Evolutionary conservation across 2,113 vertebrate species (phyloP).

Genomic region (Elephantulus edwardii): DNA sequence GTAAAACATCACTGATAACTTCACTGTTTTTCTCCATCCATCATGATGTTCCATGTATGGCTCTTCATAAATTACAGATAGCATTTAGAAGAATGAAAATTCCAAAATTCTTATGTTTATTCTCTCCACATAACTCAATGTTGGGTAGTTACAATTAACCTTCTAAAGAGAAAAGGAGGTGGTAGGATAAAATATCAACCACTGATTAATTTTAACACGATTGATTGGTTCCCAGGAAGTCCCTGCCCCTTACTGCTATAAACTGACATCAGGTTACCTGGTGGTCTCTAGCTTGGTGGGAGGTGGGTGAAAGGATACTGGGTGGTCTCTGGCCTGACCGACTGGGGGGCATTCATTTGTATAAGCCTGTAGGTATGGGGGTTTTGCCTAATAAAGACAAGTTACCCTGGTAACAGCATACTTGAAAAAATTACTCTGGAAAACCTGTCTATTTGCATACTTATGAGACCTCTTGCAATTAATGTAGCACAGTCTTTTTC

Average conservation of each 20-base stretch:
- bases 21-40: no score
- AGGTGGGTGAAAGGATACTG: background rate
- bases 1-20: no score
- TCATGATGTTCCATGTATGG: no score
- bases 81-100: no score
- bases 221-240: background rate
- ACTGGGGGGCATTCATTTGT: no score
- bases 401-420: background rate
- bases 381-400: background rate
- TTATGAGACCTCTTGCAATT: background rate
- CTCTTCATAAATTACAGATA: no score
- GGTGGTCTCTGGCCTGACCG: no score
- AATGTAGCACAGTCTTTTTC: background rate
- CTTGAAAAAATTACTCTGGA: background rate
- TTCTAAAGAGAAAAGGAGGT: no score
- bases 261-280: background rate
- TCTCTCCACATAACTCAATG: no score
- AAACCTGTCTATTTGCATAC: background rate
- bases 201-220: background rate
- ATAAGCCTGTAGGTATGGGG: background rate
- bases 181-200: no score
- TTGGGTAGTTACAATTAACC: no score
- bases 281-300: background rate
- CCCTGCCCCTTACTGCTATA: background rate
- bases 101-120: no score